Conservation (phyloP, 2,797 vertebrate genomes). For the Calcarius lapponicus region DNA sequence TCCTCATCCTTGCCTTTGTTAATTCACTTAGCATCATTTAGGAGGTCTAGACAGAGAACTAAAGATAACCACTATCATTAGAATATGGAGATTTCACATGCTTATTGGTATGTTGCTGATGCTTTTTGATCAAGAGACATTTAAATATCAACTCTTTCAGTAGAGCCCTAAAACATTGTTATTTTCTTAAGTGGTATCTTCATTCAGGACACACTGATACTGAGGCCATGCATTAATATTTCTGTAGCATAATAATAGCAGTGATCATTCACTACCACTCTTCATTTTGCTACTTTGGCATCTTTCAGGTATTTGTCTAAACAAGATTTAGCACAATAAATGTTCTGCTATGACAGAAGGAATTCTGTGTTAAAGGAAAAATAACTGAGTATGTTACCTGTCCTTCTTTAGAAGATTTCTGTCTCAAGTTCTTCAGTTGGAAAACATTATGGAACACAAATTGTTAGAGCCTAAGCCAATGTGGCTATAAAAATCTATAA, state of each 20-base stretch:
- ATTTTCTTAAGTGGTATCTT: not conserved
- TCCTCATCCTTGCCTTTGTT: not conserved
- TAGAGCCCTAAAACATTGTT: not conserved
- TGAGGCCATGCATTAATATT: not conserved
- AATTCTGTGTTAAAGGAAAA: not conserved
- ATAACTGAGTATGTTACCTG: not conserved
- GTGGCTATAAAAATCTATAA: not conserved
- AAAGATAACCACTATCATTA: not conserved
- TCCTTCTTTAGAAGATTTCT: not conserved
- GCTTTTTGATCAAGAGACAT: not conserved
- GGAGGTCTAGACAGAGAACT: not conserved
- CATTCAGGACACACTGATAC: not conserved
- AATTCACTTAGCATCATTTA: constrained; percentile 16
- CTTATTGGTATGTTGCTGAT: not conserved
- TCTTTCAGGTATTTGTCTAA: constrained; percentile 7
- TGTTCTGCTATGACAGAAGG: not conserved
- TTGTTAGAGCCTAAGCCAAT: not conserved
- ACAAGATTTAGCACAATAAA: constrained; percentile 2
- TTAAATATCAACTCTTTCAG: not conserved
- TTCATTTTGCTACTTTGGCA: not conserved
- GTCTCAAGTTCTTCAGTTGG: not conserved
- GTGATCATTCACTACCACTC: not conserved
- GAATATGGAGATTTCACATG: not conserved
- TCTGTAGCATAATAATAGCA: not conserved
- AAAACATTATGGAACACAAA: not conserved